These are phyloP conservation scores for Drosophila mercatorum DNA, from an alignment of 2,888 invertebrate genomes.

Conservation along the genomic window DNA sequence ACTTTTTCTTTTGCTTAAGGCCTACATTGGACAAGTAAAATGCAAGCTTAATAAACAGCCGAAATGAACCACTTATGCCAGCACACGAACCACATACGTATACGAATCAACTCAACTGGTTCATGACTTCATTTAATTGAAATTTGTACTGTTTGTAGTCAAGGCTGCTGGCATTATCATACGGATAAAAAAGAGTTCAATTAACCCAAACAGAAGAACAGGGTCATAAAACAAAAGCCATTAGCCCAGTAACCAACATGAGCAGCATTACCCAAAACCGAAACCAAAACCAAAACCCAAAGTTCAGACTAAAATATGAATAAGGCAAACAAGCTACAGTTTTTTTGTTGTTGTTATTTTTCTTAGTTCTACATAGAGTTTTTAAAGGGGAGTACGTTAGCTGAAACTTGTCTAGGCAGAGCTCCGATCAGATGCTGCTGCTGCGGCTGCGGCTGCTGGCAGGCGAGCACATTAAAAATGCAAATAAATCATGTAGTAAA, in stretches of 20 bases:
- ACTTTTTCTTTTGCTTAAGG: not conserved
- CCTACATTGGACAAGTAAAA: not conserved
- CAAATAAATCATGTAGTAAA: conserved; percentile 81
- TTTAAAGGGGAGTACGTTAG: conserved; percentile 18
- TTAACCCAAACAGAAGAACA: conserved; percentile 73
- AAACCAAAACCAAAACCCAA: conserved; percentile 14
- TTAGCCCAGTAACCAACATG: conserved; percentile 79
- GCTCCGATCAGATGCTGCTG: conserved; percentile 24
- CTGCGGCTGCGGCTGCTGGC: conserved; percentile 11
- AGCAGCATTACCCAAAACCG: conserved; percentile 35
- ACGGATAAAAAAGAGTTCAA: conserved; percentile 58
- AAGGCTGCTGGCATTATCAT: conserved; percentile 47
- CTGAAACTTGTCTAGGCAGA: conserved; percentile 66
- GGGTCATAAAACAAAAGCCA: conserved; percentile 70
- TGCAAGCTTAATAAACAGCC: not conserved
- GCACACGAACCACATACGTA: not conserved
- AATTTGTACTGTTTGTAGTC: conserved; percentile 22
- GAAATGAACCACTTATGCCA: conserved; percentile 5
- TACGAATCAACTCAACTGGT: conserved; percentile 22
- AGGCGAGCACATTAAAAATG: conserved; percentile 72
- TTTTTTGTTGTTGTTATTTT: not conserved
- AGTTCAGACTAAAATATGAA: conserved; percentile 45
- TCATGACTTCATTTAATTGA: conserved; percentile 28
- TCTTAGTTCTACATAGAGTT: conserved; percentile 55
- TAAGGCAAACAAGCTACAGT: conserved; percentile 20